phyloP scores from a whole-genome alignment of 1,140 invertebrate genomes.

The Bombus superbus region DNA sequence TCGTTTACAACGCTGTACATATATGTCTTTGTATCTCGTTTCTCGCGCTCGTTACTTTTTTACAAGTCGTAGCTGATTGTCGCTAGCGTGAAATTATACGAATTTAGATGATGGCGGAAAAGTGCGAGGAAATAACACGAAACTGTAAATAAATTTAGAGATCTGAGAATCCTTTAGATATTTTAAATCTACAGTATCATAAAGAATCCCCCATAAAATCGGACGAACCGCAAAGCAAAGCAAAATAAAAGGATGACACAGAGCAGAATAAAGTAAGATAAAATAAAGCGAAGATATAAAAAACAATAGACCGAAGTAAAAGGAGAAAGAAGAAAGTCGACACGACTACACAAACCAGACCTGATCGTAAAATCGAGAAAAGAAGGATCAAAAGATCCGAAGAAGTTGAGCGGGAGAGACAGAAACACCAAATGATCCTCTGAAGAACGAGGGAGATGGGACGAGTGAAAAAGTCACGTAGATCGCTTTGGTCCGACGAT shows the following conservation, averaged over 20 bases:
- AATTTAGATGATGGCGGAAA: no score
- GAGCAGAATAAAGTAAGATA: background rate
- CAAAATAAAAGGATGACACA: background rate
- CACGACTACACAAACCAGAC: background rate
- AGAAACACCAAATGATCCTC: no score
- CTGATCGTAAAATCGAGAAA: background rate
- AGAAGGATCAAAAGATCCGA: no score
- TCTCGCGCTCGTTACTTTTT: no score
- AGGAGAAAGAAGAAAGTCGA: background rate
- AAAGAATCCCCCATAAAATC: background rate
- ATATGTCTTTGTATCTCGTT: no score
- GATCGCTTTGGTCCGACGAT: slow-evolving; percentile 56
- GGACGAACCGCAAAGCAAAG: background rate
- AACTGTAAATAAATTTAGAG: no score
- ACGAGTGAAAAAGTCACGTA: slow-evolving; percentile 62
- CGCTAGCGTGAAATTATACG: no score
- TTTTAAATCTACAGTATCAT: background rate
- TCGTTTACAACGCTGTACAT: no score
- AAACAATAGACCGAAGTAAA: background rate
- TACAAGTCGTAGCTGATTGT: no score
- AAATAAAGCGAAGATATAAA: background rate
- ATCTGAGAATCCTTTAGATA: no score
- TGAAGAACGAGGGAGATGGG: background rate
- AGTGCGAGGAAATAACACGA: no score
- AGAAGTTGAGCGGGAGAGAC: background rate